Percentiles rank a stretch among this genome's conserved stretches.
phyloP scores from a whole-genome alignment of 2,797 vertebrate genomes.

The Bradypodion pumilum region DNA sequence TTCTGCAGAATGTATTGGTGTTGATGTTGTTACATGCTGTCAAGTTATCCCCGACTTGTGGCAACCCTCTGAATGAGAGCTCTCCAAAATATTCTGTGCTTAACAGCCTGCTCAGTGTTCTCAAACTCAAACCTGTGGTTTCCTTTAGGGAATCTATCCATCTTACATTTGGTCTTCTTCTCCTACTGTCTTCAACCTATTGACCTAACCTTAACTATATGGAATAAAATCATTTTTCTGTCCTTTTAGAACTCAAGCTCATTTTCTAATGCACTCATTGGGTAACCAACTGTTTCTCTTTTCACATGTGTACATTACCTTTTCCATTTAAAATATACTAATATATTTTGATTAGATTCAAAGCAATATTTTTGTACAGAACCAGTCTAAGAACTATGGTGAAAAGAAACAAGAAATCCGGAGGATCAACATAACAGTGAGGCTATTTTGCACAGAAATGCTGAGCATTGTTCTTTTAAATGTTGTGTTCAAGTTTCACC shows the following conservation, averaged over 20 bases:
- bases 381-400: slow-evolving; percentile 43
- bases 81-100: too few species aligned
- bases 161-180: too few species aligned
- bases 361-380: slow-evolving; percentile 39
- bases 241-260: background rate
- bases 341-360: slow-evolving; percentile 49
- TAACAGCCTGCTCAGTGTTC: too few species aligned
- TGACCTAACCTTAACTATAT: background rate
- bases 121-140: too few species aligned
- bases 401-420: slow-evolving; percentile 22
- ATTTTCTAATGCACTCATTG: background rate
- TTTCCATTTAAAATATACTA: background rate
- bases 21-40: too few species aligned
- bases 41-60: too few species aligned
- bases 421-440: slow-evolving; percentile 7
- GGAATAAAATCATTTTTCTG: accelerated
- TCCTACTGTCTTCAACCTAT: too few species aligned
- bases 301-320: background rate
- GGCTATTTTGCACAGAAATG: slow-evolving; percentile 34
- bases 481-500: background rate
- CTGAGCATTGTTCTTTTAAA: background rate
- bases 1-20: background rate
- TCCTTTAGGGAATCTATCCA: too few species aligned
- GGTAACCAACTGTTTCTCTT: background rate
- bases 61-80: too few species aligned